phyloP scores from a whole-genome alignment of 2,888 invertebrate genomes.

The Lithophane semibrunnea region DNA sequence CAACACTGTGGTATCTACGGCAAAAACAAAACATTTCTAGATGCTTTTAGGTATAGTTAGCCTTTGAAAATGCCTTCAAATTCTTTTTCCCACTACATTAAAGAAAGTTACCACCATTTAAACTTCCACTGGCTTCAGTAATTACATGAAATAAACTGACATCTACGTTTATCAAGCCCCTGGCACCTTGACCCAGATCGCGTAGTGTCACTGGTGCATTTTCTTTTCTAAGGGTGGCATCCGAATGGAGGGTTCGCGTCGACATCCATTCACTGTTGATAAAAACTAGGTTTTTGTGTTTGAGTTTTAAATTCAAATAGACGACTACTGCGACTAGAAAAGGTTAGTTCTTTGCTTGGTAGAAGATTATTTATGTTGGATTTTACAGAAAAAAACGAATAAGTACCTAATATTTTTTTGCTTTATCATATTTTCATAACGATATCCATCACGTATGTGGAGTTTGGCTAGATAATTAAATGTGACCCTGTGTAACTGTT shows the following conservation, averaged over 20 bases:
- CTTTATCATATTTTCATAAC: too few species aligned
- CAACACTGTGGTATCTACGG: too few species aligned
- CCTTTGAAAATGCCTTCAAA: not conserved
- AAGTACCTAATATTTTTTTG: too few species aligned
- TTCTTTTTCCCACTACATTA: not conserved
- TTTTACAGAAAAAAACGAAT: too few species aligned
- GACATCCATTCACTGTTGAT: constrained; percentile 25
- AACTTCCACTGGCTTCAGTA: constrained; percentile 43
- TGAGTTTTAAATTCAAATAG: constrained; percentile 16
- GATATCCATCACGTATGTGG: too few species aligned
- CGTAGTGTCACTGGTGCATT: constrained; percentile 33
- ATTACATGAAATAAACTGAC: constrained; percentile 46
- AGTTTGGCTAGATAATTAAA: too few species aligned
- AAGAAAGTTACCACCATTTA: constrained; percentile 16
- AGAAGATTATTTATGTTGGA: too few species aligned
- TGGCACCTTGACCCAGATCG: constrained; percentile 40
- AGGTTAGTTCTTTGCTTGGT: too few species aligned
- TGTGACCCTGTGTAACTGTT: too few species aligned
- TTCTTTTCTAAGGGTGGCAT: constrained; percentile 32
- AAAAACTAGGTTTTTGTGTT: constrained; percentile 21
- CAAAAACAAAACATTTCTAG: too few species aligned
- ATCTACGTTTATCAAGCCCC: constrained; percentile 31
- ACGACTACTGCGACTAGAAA: not conserved
- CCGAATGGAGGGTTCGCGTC: constrained; percentile 3
- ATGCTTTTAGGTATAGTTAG: too few species aligned